Conservation (phyloP, 1,140 invertebrate species). For the Papilio helenus region DNA sequence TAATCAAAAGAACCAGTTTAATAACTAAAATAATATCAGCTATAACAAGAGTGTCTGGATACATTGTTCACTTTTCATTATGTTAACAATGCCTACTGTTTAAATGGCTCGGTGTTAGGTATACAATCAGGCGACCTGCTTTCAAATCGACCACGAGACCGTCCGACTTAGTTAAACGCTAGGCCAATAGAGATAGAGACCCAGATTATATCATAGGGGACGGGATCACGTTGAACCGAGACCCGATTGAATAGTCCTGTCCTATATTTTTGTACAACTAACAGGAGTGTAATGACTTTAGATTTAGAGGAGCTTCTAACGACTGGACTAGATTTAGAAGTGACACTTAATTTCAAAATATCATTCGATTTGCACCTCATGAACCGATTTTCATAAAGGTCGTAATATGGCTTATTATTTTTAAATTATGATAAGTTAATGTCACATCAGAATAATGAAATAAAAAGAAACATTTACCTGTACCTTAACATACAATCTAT, state of each 20-base stretch:
- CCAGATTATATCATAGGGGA: slow-evolving; percentile 4
- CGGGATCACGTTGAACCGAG: background rate
- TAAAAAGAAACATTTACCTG: background rate
- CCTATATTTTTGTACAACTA: background rate
- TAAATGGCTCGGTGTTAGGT: background rate
- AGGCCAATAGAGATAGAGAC: slow-evolving; percentile 13
- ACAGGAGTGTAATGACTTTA: background rate
- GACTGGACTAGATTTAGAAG: too few species aligned
- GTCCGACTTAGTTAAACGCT: slow-evolving; percentile 8
- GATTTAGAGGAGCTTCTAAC: too few species aligned
- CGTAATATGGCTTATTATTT: background rate
- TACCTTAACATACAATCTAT: background rate
- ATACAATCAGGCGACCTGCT: slow-evolving; percentile 2
- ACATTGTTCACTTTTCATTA: background rate
- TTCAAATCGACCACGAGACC: background rate
- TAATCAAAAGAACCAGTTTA: too few species aligned
- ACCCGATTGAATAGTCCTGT: background rate
- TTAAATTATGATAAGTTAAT: background rate
- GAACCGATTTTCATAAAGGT: too few species aligned
- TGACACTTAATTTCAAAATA: too few species aligned
- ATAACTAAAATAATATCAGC: too few species aligned
- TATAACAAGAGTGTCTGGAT: background rate
- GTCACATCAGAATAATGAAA: background rate
- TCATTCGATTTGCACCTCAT: too few species aligned
- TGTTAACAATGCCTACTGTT: background rate